phyloP scores from a whole-genome alignment of 2,888 invertebrate species.

The Yponomeuta cagnagella region DNA sequence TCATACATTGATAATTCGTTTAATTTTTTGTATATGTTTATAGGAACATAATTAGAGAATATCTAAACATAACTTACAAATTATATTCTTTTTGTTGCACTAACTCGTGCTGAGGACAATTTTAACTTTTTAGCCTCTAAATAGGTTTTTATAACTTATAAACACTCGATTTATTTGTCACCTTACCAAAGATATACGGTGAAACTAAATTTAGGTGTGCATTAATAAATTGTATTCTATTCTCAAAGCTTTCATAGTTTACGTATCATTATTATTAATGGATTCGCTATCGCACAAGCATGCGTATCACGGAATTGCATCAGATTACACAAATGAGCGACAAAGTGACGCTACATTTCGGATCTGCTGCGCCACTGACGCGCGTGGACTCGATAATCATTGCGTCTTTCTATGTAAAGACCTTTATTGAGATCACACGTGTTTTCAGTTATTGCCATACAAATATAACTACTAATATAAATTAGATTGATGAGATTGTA shows the following conservation, averaged over 20 bases:
- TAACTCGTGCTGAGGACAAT: too few species aligned
- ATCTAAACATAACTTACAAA: too few species aligned
- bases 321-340: conserved; percentile 23
- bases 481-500: neutral
- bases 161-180: too few species aligned
- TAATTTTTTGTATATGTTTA: too few species aligned
- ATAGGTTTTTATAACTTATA: too few species aligned
- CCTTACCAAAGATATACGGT: too few species aligned
- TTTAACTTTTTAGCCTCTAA: too few species aligned
- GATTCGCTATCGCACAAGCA: conserved; percentile 9
- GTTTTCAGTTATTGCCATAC: conserved; percentile 19
- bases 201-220: too few species aligned
- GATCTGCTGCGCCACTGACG: conserved; percentile 38
- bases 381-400: conserved; percentile 61
- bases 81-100: too few species aligned
- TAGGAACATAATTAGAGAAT: too few species aligned
- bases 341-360: conserved; percentile 33
- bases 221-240: neutral
- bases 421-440: conserved; percentile 40
- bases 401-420: conserved; percentile 26
- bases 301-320: conserved; percentile 41
- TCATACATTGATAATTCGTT: too few species aligned
- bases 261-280: conserved; percentile 1
- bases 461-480: neutral
- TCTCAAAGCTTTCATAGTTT: neutral